Evolutionary conservation across 2,113 vertebrate species (phyloP).

Genomic region (Chionodraco myersi): DNA sequence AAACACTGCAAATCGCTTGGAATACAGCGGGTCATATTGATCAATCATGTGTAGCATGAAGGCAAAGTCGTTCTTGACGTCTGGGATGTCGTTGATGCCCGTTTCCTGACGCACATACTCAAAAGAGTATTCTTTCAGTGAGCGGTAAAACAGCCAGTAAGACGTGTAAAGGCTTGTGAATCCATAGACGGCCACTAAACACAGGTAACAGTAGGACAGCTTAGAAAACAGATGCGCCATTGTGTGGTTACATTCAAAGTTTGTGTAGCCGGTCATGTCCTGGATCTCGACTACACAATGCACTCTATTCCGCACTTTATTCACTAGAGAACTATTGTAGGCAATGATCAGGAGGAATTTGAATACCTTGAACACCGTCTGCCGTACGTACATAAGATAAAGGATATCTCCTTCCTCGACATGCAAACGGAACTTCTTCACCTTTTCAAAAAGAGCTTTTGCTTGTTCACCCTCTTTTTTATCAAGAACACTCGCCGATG

Average conservation of each 20-base stretch:
- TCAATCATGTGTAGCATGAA: conserved; percentile 99
- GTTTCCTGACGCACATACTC: conserved; percentile 98
- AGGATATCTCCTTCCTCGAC: conserved; percentile 97
- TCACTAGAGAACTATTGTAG: conserved; percentile 93
- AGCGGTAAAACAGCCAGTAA: conserved; percentile 97
- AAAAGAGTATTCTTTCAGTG: conserved; percentile 97
- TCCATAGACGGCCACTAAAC: conserved; percentile 95
- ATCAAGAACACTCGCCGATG: conserved; percentile 92
- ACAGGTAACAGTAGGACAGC: conserved; percentile 95
- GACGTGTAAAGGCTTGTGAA: conserved; percentile 95
- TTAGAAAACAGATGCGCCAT: conserved; percentile 99
- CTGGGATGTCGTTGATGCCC: conserved; percentile 95
- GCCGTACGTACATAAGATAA: conserved; percentile 96
- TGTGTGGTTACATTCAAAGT: conserved; percentile 95
- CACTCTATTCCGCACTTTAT: conserved; percentile 90
- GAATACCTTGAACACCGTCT: conserved; percentile 96
- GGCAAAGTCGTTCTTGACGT: conserved; percentile 98
- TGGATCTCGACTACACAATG: conserved; percentile 91
- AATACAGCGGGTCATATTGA: conserved; percentile 98
- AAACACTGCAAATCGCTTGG: conserved; percentile 97
- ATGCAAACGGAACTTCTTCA: conserved; percentile 97
- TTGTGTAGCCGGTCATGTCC: conserved; percentile 96
- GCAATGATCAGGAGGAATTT: conserved; percentile 96
- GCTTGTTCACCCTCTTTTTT: conserved; percentile 99
- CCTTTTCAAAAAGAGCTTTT: conserved; percentile 98